phyloP scores from a whole-genome alignment of 2,888 invertebrate species.

The Lithophane leautieri region DNA sequence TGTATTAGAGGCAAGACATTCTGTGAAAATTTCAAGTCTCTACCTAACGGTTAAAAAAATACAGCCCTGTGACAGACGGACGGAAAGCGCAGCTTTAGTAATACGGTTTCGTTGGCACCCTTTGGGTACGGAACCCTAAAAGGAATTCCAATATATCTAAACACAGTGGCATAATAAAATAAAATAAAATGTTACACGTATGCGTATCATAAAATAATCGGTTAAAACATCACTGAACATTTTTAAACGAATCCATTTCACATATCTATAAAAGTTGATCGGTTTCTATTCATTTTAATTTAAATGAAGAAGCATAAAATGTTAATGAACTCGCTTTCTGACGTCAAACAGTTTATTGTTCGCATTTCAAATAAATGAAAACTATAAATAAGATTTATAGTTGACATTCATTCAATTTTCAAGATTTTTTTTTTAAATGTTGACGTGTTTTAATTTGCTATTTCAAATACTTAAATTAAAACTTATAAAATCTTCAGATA shows the following conservation, averaged over 20 bases:
- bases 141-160: neutral
- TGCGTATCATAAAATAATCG: slow-evolving; percentile 1
- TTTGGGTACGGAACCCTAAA: neutral
- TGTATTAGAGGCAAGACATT: no score
- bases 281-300: slow-evolving; percentile 29
- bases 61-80: neutral
- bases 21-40: neutral
- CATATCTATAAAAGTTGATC: slow-evolving; percentile 15
- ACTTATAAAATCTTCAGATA: slow-evolving; percentile 38
- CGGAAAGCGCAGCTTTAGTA: neutral
- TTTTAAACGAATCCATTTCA: slow-evolving; percentile 7
- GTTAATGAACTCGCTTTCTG: slow-evolving; percentile 25
- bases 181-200: slow-evolving; percentile 12
- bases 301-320: slow-evolving; percentile 18
- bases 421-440: slow-evolving; percentile 26
- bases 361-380: slow-evolving; percentile 33
- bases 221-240: slow-evolving; percentile 8
- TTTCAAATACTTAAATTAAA: slow-evolving; percentile 49
- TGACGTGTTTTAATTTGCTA: slow-evolving; percentile 52
- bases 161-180: neutral
- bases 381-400: slow-evolving; percentile 40
- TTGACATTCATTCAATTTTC: slow-evolving; percentile 24
- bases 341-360: slow-evolving; percentile 34
- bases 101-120: neutral
- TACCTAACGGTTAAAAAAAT: neutral